Conservation (phyloP, 1,140 invertebrate genomes). For the Drosophila parabipectinata region DNA sequence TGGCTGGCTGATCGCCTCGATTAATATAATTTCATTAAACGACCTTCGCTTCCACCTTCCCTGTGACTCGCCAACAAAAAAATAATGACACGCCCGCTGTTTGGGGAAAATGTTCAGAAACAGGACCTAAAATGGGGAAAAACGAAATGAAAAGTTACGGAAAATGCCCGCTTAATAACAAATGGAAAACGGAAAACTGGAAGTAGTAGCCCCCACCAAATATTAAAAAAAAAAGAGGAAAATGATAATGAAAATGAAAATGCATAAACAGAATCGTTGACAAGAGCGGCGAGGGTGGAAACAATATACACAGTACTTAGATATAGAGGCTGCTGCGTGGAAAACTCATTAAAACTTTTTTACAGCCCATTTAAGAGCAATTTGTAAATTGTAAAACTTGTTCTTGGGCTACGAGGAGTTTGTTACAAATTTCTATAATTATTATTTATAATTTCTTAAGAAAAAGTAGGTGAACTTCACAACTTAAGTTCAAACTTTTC, state of each 20-base stretch:
- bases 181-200: constrained; percentile 59
- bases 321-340: constrained; percentile 43
- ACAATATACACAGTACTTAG: constrained; percentile 27
- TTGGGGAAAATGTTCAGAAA: constrained; percentile 12
- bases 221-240: constrained; percentile 22
- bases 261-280: constrained; percentile 61
- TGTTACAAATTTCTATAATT: constrained; percentile 58
- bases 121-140: constrained; percentile 14
- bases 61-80: constrained; percentile 6
- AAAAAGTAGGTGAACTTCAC: neutral
- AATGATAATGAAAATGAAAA: constrained; percentile 81
- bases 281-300: constrained; percentile 9
- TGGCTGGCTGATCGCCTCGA: constrained; percentile 53
- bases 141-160: constrained; percentile 41
- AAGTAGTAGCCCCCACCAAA: constrained; percentile 12
- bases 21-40: constrained; percentile 81
- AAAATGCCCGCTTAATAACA: constrained; percentile 63
- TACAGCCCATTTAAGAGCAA: constrained; percentile 83
- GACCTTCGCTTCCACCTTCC: constrained; percentile 14
- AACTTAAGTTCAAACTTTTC: neutral
- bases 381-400: constrained; percentile 77
- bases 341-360: constrained; percentile 83
- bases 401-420: constrained; percentile 35
- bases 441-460: constrained; percentile 51
- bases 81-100: constrained; percentile 50